Evolutionary conservation across 1,140 invertebrate species (phyloP), one percentile per base, ranked within the genome.

Genomic region (Aphis craccivora): DNA sequence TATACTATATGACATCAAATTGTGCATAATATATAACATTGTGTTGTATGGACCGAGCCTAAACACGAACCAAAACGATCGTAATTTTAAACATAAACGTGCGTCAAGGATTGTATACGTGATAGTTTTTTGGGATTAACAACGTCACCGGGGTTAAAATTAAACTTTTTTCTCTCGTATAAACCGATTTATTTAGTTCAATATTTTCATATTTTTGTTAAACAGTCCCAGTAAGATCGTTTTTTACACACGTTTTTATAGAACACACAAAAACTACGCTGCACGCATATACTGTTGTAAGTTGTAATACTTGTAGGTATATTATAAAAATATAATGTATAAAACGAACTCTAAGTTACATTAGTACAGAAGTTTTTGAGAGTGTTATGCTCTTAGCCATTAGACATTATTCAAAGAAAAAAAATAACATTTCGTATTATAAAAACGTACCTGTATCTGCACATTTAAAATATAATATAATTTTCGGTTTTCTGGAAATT

Each of bases 41-140:
- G 60, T 76, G 60, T 76, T 35, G 30, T 76, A 76, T 30, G 30
- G 11, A 67, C 30, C 14, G 60, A 67, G 60, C 60, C 60, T 67
- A n/a, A 76, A 76, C 14, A n/a, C 60, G 30, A n/a, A 30, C 30
- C 60, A n/a, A 76, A 76, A 76, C 30, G 30, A 76, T 76, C 30
- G 60, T 35, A 35, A 89, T 89, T 89, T 35, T 48, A 35, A 53
- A 53, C 20, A 89, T 89, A 53, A 89, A 89, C 48, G 30, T 3
- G 30, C 45, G 30, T 88, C 48, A 22, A 45, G n/a, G 86, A 30
- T 48, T 53, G 30, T 76, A n/a, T 76, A 51, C 87, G 87, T 89
- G 87, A 89, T 53, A 22, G 48, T 35, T 45, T 87, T 87, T 87
- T 76, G n/a, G 30, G 30, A 76, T 76, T 76, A 76, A 76, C 60